Evolutionary conservation across 2,797 vertebrate species (phyloP).

Genomic region (Trachops cirrhosus): DNA sequence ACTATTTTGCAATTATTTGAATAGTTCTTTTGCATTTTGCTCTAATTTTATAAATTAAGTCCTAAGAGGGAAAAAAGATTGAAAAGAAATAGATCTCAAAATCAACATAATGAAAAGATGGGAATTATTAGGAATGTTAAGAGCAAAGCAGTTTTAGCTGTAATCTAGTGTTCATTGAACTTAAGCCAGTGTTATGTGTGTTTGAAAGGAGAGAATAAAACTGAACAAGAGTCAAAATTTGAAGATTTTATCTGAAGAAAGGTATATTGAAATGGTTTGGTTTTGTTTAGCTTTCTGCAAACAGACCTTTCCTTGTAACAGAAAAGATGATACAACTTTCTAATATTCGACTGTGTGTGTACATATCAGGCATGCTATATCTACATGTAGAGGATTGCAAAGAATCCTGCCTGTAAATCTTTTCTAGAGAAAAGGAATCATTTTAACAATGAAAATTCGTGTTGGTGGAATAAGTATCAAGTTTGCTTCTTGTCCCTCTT

Average conservation of each 20-base stretch:
- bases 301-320: neutral
- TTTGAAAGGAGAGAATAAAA: conserved; percentile 31
- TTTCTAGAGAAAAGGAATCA: neutral
- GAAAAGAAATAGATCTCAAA: conserved; percentile 25
- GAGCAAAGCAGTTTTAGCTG: conserved; percentile 38
- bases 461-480: neutral
- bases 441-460: conserved; percentile 44
- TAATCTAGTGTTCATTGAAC: conserved; percentile 22
- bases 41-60: conserved; percentile 36
- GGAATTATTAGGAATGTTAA: conserved; percentile 33
- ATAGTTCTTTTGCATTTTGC: conserved; percentile 35
- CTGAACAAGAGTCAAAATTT: conserved; percentile 46
- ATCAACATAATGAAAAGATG: conserved; percentile 17
- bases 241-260: conserved; percentile 22
- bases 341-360: neutral
- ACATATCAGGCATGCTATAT: neutral
- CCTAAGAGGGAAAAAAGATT: neutral
- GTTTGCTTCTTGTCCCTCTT: neutral
- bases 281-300: neutral
- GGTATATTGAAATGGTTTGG: neutral
- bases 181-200: conserved; percentile 30
- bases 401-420: conserved; percentile 15
- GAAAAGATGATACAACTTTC: neutral
- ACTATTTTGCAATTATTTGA: neutral
- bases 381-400: neutral